Evolutionary conservation across 2,113 vertebrate species (phyloP).

Genomic region (Larimichthys crocea): DNA sequence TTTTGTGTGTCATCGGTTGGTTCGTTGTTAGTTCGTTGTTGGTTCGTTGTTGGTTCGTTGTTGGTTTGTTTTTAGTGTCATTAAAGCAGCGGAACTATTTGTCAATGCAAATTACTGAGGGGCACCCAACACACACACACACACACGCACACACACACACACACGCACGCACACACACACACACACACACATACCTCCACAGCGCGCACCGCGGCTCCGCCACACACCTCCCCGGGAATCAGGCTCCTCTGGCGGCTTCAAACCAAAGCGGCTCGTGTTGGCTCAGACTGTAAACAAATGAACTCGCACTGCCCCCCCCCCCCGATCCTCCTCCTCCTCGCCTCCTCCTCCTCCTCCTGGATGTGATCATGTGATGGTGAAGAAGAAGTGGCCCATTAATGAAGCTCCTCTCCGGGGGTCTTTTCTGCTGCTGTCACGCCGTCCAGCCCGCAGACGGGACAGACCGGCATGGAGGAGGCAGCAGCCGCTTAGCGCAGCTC

Average conservation of each 20-base stretch:
- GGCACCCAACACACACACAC: constrained; percentile 5
- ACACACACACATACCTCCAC: constrained; percentile 81
- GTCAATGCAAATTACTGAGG: constrained; percentile 85
- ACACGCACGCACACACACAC: constrained; percentile 73
- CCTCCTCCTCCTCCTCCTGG: constrained; percentile 64
- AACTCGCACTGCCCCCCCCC: constrained; percentile 24
- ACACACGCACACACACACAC: constrained; percentile 18
- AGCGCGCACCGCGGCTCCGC: constrained; percentile 78
- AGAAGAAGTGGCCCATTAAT: constrained; percentile 94
- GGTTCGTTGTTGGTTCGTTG: too few relatives aligned
- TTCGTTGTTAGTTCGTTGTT: too few relatives aligned
- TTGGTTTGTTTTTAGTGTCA: not conserved
- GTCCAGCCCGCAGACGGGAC: constrained; percentile 92
- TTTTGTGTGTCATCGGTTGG: too few relatives aligned
- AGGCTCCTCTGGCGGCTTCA: constrained; percentile 71
- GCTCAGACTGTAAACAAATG: constrained; percentile 79
- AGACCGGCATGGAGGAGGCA: constrained; percentile 81
- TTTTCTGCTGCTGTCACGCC: constrained; percentile 94
- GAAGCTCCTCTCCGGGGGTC: constrained; percentile 93
- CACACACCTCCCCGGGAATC: constrained; percentile 75
- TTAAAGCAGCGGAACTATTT: constrained; percentile 81
- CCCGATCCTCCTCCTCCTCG: too few relatives aligned
- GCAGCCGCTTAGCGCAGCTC: constrained; percentile 86
- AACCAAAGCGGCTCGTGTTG: constrained; percentile 68
- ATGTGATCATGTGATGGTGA: constrained; percentile 92